A percentile compares a stretch with the other conserved stretches of the same genome.
These are phyloP conservation scores for Cantharis flavilabris DNA, from an alignment of 2,888 invertebrate genomes.

Conservation along the genomic window DNA sequence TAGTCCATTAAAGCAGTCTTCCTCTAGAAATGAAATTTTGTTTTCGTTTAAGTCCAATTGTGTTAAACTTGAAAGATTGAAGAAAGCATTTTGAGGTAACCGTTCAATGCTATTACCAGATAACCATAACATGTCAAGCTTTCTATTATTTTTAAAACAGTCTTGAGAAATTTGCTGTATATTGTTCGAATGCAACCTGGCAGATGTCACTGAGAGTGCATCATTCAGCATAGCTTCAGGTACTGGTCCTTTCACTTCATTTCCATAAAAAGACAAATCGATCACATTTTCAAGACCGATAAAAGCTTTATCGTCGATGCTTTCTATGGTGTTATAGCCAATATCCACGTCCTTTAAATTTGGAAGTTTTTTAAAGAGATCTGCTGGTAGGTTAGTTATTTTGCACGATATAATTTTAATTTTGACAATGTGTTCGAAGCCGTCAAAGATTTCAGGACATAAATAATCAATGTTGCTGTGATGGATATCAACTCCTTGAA, in stretches of 20 bases:
- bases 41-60: slow-evolving; percentile 9
- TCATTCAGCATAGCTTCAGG: slow-evolving; percentile 3
- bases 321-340: slow-evolving; percentile 11
- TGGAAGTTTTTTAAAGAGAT: background rate
- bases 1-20: background rate
- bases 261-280: slow-evolving; percentile 13
- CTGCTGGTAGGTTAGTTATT: slow-evolving; percentile 8
- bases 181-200: slow-evolving; percentile 8
- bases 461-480: slow-evolving; percentile 11
- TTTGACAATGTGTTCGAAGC: slow-evolving; percentile 4
- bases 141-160: slow-evolving; percentile 1
- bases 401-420: slow-evolving; percentile 10
- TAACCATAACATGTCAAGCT: slow-evolving; percentile 7
- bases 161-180: background rate
- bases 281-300: background rate
- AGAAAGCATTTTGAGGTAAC: background rate
- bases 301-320: slow-evolving; percentile 1
- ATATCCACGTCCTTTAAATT: slow-evolving; percentile 10
- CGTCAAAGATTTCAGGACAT: slow-evolving; percentile 8
- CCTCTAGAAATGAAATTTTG: background rate
- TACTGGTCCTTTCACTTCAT: background rate
- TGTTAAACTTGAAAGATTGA: background rate
- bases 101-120: slow-evolving; percentile 8
- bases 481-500: slow-evolving; percentile 15
- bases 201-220: background rate